Conservation (phyloP, 2,113 vertebrate species). For the Elanoides forficatus region DNA sequence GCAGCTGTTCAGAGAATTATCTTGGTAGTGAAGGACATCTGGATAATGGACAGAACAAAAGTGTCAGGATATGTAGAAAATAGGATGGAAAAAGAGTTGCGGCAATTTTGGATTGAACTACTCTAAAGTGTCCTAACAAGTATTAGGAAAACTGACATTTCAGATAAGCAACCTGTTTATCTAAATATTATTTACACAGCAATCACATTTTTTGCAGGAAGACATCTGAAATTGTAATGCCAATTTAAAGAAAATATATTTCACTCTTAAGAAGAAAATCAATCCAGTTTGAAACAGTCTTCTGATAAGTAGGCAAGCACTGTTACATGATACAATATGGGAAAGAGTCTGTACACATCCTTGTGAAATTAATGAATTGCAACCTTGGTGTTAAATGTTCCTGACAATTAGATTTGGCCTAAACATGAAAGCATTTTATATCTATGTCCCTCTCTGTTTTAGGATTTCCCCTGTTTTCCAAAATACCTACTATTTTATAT, state of each 20-base stretch:
- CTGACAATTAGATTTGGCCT: not conserved
- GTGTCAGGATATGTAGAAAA: not conserved
- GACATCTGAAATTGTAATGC: not conserved
- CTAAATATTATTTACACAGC: constrained; percentile 41
- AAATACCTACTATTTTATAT: not conserved
- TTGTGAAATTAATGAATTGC: not conserved
- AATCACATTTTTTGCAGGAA: not conserved
- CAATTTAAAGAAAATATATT: not conserved
- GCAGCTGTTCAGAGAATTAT: constrained; percentile 61
- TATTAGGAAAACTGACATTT: constrained; percentile 6
- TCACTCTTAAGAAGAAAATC: not conserved
- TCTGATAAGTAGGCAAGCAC: not conserved
- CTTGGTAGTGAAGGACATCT: constrained; percentile 60
- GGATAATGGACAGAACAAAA: constrained; percentile 30
- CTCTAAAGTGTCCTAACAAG: constrained; percentile 41
- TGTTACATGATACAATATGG: not conserved
- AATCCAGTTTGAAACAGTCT: not conserved
- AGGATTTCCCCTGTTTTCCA: not conserved
- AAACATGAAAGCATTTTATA: not conserved
- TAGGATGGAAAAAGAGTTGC: not conserved
- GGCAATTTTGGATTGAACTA: constrained; percentile 33
- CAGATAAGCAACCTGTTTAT: constrained; percentile 54
- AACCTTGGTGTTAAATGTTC: not conserved
- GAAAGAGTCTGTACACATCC: not conserved
- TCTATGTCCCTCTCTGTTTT: not conserved